phyloP scores from a whole-genome alignment of 2,797 vertebrate genomes.

The Notolepis coatsorum region DNA sequence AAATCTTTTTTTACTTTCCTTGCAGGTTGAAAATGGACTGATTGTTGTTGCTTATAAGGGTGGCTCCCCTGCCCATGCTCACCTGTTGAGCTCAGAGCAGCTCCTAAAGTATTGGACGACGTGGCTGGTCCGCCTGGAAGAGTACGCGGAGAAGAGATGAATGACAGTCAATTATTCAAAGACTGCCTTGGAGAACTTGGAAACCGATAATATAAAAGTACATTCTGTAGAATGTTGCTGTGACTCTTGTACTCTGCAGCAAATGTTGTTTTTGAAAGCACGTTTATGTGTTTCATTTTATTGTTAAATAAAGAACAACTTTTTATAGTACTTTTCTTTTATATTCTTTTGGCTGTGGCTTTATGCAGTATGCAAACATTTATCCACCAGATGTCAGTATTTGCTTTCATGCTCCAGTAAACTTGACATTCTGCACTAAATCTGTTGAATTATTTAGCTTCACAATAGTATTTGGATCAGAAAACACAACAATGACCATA shows the following conservation, averaged over 20 bases:
- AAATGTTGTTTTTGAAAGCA: background rate
- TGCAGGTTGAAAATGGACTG: constrained; percentile 90
- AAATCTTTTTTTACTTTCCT: too few species aligned
- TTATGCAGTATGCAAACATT: background rate
- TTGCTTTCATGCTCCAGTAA: too few species aligned
- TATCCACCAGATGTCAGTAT: background rate
- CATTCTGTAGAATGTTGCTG: background rate
- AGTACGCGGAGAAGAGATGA: constrained; percentile 81
- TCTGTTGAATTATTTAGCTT: too few species aligned
- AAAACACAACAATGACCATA: too few species aligned
- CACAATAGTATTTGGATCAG: too few species aligned
- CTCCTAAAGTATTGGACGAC: constrained; percentile 89
- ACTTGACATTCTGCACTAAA: too few species aligned
- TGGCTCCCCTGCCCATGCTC: constrained; percentile 90
- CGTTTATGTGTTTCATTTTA: background rate
- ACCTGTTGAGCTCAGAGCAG: constrained; percentile 83
- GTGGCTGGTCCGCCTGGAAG: constrained; percentile 91
- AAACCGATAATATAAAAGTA: too few species aligned
- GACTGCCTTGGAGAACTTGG: too few species aligned
- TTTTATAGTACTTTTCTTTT: background rate
- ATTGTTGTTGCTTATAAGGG: constrained; percentile 97
- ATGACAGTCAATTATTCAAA: constrained; percentile 6
- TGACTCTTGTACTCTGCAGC: background rate
- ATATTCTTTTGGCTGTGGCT: background rate
- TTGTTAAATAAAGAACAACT: background rate